Evolutionary conservation across 2,888 invertebrate genomes (phyloP).

Genomic region (Hartigia nigra): DNA sequence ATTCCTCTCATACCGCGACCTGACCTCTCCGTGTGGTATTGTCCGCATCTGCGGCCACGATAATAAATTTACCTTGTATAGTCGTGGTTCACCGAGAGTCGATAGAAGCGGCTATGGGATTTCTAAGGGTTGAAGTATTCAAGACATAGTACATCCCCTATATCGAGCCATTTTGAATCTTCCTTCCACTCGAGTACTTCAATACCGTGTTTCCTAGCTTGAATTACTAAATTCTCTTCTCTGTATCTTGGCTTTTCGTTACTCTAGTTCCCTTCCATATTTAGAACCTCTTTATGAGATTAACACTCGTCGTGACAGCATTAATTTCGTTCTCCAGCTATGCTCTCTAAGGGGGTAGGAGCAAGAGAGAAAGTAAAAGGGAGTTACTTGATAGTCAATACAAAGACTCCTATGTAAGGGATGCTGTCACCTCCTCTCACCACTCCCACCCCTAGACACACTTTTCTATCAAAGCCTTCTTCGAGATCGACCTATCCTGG

Average conservation of each 20-base stretch:
- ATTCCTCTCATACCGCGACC: slow-evolving; percentile 16
- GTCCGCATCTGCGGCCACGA: slow-evolving; percentile 35
- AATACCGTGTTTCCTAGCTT: background rate
- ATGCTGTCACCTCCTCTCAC: slow-evolving; percentile 24
- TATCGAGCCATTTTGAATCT: background rate
- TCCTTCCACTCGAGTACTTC: background rate
- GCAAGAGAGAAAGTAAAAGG: slow-evolving; percentile 35
- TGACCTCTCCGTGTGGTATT: slow-evolving; percentile 40
- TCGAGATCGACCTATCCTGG: background rate
- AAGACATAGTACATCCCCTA: background rate
- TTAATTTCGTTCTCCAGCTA: slow-evolving; percentile 30
- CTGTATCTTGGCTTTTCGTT: background rate
- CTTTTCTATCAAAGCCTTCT: slow-evolving; percentile 3
- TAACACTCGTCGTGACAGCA: slow-evolving; percentile 33
- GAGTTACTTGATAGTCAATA: slow-evolving; percentile 60
- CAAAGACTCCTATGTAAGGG: slow-evolving; percentile 58
- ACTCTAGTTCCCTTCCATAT: slow-evolving; percentile 14
- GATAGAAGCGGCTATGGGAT: slow-evolving; percentile 4
- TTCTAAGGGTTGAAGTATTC: slow-evolving; percentile 21
- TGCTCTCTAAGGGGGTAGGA: slow-evolving; percentile 29
- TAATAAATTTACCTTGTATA: slow-evolving; percentile 19
- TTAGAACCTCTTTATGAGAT: slow-evolving; percentile 32
- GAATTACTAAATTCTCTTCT: background rate
- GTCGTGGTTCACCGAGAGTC: background rate
- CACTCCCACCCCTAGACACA: background rate